Evolutionary conservation across 2,113 vertebrate species (phyloP), one percentile per base, ranked within the genome.

Genomic region (human): DNA sequence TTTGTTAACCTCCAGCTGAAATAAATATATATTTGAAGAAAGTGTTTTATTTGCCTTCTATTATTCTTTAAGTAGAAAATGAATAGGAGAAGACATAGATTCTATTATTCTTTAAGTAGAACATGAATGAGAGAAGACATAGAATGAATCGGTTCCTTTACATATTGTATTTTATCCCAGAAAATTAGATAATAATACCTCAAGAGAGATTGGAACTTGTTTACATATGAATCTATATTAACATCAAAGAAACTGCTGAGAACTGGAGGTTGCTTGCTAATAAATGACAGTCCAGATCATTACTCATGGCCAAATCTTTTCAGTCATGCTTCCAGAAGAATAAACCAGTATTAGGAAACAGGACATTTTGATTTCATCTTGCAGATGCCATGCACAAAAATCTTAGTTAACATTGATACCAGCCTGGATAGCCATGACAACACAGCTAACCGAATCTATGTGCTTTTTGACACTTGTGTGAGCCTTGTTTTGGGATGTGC

Each of bases 401-500:
- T 23, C 23, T n/a, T 35, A 35, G 38, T 32, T 45, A 45, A 43
- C 5, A 2, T 6, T 50, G 45, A 23, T 23, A 18, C 22, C 22
- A 79, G 40, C 73, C 32, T 50, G 45, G 40, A 22, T 59, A n/a
- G 5, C 30, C 17, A 20, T 30, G 75, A 75, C 12, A 85, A 86
- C 32, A 25, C 66, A 52, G 22, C 22, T 43, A 32, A 81, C 48
- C 6, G 48, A 61, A 45, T 38, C 2, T 22, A 0, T 20, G 30
- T 43, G 32, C 4, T n/a, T 89, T 25, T 70, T 5, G 22, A 50
- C 50, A 55, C n/a, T 10, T 1, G 0, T 40, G 0, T 5, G 13
- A 79, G 8, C 32, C 32, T 13, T 1, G 0, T 84, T 61, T 52
- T 16, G 40, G 14, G 22, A 32, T 64, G 20, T 48, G 8, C 8